Base-by-base conservation (phyloP, 2,888 invertebrate genomes). In the Melieria omissa region DNA sequence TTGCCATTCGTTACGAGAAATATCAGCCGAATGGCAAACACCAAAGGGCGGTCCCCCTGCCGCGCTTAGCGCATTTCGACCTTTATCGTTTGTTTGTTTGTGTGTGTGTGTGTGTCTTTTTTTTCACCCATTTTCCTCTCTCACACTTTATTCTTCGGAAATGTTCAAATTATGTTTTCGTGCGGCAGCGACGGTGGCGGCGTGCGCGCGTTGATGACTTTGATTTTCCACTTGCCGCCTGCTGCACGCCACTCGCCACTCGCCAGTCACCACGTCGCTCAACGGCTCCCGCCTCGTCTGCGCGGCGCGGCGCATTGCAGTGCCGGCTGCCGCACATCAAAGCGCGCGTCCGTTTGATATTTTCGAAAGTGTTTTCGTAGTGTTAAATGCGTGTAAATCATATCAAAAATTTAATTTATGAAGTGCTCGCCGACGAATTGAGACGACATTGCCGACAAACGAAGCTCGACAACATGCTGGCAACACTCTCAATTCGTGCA, bases 351-450 rank as follows among this genome's bases (percentile, higher is more conserved):
- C 1, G 16, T 58, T 58, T 58, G 58, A 58, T 58, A 58, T 58
- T 52, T 58, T n/a, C 58, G 58, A 41, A 58, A 58, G 58, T 58
- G 58, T 58, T 58, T 5, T 41, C 58, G 10, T 29, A 58, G 16
- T 58, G 58, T 58, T 16, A 58, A 58, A 58, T 58, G 58, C 58
- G 58, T 58, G 16, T 14, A 58, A 29, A 58, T 58, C 58, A 14
- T 58, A 58, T 58, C 58, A 58, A 58, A 58, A 58, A 58, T 52
- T 52, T 52, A 52, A 52, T 52, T 52, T 12, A 8, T 52, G 52
- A 52, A 52, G 52, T 52, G 14, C 14, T 5, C 14, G 14, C 12
- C 1, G 12, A 8, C 52, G 9, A 14, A 8, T 52, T n/a, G n/a
- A 52, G 29, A 29, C 29, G 29, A 29, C 29, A 29, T 29, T 29